Percentiles rank a stretch among this genome's conserved stretches.
Conservation (phyloP, 1,140 invertebrate genomes). For the Sesamia nonagrioides region DNA sequence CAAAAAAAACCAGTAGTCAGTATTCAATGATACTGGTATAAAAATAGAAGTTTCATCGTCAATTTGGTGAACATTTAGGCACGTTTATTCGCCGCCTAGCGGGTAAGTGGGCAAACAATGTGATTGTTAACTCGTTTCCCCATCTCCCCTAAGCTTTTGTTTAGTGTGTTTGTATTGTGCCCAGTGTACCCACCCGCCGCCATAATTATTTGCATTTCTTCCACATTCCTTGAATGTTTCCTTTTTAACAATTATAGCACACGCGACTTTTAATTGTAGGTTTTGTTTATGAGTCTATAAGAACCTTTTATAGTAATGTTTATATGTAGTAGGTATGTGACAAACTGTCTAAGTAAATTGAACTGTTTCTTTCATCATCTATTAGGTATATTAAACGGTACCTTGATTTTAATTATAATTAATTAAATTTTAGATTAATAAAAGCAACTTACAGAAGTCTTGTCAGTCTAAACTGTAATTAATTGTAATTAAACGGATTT, state of each 20-base stretch:
- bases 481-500: no score
- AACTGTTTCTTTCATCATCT: no score
- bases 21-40: slow-evolving; percentile 14
- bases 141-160: slow-evolving; percentile 42
- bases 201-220: slow-evolving; percentile 45
- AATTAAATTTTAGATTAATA: no score
- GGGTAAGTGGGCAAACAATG: slow-evolving; percentile 39
- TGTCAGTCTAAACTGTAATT: no score
- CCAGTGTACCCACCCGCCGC: slow-evolving; percentile 8
- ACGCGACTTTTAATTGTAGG: slow-evolving; percentile 27
- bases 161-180: slow-evolving; percentile 33
- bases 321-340: no score
- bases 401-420: no score
- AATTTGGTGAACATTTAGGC: not conserved
- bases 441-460: no score
- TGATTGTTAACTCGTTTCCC: slow-evolving; percentile 41
- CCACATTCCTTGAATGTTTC: slow-evolving; percentile 36
- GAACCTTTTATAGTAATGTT: no score
- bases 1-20: not conserved
- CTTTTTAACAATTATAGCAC: slow-evolving; percentile 38
- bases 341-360: no score
- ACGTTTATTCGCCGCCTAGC: not conserved
- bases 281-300: not conserved
- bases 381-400: no score
- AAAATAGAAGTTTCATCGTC: slow-evolving; percentile 17